Evolutionary conservation across 1,140 invertebrate species (phyloP), one percentile per base, ranked within the genome.

Genomic region (Periplaneta americana): DNA sequence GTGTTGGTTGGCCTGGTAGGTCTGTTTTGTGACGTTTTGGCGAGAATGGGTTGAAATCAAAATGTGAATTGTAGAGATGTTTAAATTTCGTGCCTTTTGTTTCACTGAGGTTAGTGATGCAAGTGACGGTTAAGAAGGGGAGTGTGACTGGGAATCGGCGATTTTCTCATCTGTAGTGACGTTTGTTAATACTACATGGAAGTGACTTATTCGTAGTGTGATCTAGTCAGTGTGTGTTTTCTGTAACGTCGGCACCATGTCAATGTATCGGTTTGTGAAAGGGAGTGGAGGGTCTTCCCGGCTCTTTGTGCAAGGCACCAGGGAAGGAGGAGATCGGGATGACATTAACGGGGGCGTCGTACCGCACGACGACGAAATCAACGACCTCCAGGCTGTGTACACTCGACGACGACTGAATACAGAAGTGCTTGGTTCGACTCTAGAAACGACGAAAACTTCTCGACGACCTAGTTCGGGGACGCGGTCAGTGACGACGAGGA

Each of bases 341-440:
- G 87, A 89, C 84, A 87, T 91, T 22, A 87, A 87, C 77, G 85
- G 85, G 57, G 85, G 77, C 83, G 74, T 83, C 83, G 92, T 93
- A 83, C 86, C 95, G 82, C 94, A 94, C 86, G 92, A 93, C 85
- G 91, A 96, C 85, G 92, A 95, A 84, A 83, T 84, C 33, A 88
- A 87, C 83, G 92, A 93, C 84, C 86, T 95, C 82, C 93, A 94
- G 87, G 93, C 94, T 85, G 91, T 97, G 85, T 92, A 95, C 85
- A 95, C 95, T 80, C 95, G 95, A 86, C 94, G 96, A 85, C 91
- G 93, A 84, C 89, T 96, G 83, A 95, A 94, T 84, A 96, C 95
- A 82, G 96, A 96, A 90, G 94, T 95, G 85, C 89, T 95, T 87
- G 96, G 95, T 37, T 95, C 94, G 85, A 95, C 94, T 80, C 90